Conservation (phyloP, 2,888 invertebrate species). For the Cephus spinipes region DNA sequence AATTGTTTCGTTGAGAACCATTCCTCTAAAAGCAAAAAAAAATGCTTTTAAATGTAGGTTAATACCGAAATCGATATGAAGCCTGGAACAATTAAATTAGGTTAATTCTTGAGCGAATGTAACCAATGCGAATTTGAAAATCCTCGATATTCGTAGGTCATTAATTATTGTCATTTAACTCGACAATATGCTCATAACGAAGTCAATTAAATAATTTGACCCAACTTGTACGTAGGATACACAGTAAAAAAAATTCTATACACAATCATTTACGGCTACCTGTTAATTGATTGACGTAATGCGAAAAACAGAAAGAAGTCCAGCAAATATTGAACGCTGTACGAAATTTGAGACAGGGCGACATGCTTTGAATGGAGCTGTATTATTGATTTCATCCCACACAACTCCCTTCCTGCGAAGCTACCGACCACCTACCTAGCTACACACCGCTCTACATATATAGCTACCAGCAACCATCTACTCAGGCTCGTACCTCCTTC, state of each 20-base stretch:
- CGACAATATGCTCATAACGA: neutral
- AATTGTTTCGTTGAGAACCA: neutral
- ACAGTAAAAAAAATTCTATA: neutral
- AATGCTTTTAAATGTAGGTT: neutral
- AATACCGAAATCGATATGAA: neutral
- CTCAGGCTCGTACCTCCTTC: conserved; percentile 14
- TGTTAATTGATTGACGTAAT: neutral
- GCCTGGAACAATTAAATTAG: neutral
- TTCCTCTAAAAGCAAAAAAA: neutral
- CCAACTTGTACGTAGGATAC: neutral
- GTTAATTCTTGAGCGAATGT: neutral
- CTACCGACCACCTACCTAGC: neutral
- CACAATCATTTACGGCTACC: neutral
- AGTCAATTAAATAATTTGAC: neutral
- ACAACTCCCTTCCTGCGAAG: conserved; percentile 20
- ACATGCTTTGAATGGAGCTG: conserved; percentile 52
- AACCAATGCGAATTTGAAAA: neutral
- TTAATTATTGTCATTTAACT: neutral
- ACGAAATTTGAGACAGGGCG: neutral
- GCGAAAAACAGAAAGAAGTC: neutral
- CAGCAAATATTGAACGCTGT: neutral
- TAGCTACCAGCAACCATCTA: conserved; percentile 4
- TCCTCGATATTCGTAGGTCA: neutral
- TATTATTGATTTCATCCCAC: conserved; percentile 59
- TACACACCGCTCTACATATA: neutral